Base-by-base conservation (phyloP, 2,113 vertebrate species). In the Calyptommatus sinebrachiatus region DNA sequence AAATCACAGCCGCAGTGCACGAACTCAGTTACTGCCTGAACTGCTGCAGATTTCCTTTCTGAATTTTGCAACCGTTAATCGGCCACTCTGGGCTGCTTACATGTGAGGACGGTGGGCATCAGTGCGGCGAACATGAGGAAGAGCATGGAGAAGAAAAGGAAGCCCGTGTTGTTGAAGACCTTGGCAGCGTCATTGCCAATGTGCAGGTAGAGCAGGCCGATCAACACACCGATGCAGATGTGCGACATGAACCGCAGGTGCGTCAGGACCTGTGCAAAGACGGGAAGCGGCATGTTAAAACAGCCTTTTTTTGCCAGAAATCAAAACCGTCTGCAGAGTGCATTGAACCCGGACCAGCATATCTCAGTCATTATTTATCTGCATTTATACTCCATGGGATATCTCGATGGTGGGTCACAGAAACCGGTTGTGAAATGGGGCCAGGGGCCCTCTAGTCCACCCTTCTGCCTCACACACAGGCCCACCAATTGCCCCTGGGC, bases 61-160 rank as follows among this genome's bases (percentile, higher is more conserved):
- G 53, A 57, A 2, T 14, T 57, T 57, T 18, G 53, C 53, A 12
- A 14, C 18, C 14, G 16, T 16, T 57, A 1, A 57, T 16, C 53
- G 18, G 53, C 53, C 53, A 16, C 53, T 57, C 53, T 4, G 83
- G n/a, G 12, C 22, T 35, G 65, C 97, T 98, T 96, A 99, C 98
- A 99, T 80, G 98, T 99, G 68, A 99, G 96, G 87, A 99, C 95
- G 2, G 98, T 99, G 77, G 98, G 98, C 98, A 99, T 99, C 80
- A 99, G 95, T 1, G 98, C 98, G 0, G 97, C 98, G 5, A 99
- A 99, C 98, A 99, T 99, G 85, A 99, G 96, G 93, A 99, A 99
- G 46, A 99, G 95, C 97, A 99, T 99, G 92, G 98, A 99, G 95
- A 99, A 99, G 95, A 99, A 99, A 90, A 99, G 97, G 90, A 98